Evolutionary conservation across 1,140 invertebrate genomes (phyloP).

Genomic region (Psilanteris sp.): DNA sequence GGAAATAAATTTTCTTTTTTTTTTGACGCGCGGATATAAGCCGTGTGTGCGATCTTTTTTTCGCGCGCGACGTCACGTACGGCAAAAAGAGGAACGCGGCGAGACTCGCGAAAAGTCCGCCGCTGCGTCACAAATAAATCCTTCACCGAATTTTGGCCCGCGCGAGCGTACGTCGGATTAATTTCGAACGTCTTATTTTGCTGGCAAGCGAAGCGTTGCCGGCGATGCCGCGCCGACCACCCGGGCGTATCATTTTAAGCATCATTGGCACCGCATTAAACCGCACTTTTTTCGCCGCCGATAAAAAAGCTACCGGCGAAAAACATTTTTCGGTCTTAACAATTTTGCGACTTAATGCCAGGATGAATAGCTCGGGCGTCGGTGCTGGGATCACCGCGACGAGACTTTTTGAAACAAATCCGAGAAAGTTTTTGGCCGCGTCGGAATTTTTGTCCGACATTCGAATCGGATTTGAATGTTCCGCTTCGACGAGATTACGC

Average conservation of each 20-base stretch:
- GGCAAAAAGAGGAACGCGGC: constrained; percentile 32
- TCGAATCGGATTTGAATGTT: too few relatives aligned
- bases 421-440: too few relatives aligned
- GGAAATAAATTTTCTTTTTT: too few relatives aligned
- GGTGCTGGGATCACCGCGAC: too few relatives aligned
- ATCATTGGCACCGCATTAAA: constrained; percentile 53
- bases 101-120: constrained; percentile 36
- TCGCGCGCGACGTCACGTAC: constrained; percentile 36
- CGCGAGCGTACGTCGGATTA: constrained; percentile 45
- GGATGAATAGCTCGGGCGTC: too few relatives aligned
- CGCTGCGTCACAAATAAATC: constrained; percentile 52
- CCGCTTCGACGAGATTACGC: too few relatives aligned
- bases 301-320: constrained; percentile 47
- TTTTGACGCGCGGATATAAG: constrained; percentile 28
- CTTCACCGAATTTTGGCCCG: constrained; percentile 21
- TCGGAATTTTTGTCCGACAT: too few relatives aligned
- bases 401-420: too few relatives aligned
- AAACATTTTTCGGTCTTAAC: too few relatives aligned
- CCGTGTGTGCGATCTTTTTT: constrained; percentile 18
- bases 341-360: too few relatives aligned
- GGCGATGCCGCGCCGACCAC: constrained; percentile 31
- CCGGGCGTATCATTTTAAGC: constrained; percentile 52
- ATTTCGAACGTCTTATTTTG: constrained; percentile 62
- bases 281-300: constrained; percentile 29
- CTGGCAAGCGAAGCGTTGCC: constrained; percentile 31